Evolutionary conservation across 2,888 invertebrate species (phyloP), one percentile per base, ranked within the genome.

Genomic region (Ormyrus thymus): DNA sequence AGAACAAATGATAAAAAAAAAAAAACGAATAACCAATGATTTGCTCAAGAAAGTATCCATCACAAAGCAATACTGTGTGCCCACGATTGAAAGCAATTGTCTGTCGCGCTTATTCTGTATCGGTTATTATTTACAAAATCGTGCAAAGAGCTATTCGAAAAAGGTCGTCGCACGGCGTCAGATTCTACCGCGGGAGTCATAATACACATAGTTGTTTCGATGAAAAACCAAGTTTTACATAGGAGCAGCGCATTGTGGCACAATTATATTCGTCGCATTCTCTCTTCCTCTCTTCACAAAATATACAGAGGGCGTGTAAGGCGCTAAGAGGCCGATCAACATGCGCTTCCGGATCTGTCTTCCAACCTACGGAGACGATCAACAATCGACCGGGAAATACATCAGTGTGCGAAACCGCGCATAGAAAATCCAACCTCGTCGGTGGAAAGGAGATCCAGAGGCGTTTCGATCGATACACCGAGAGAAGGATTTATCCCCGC

Each of bases 181-280:
- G 80, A 80, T 77, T 80, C 80, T 77, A 77, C 76, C 55, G 62
- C 64, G 53, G 11, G 65, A 69, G 46, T 7, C 29, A 29, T 29
- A 29, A 29, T 29, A 29, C 29, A 29, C 4, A 29, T 29, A 58
- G n/a, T 55, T 29, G 48, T 10, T n/a, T 59, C 11, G 11, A 66
- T 51, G 71, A 65, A 62, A 56, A 62, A 68, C 29, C n/a, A 66
- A 72, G 48, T 51, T 59, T 66, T 45, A 29, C 29, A 48, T 78
- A 55, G 55, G 51, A 71, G 55, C 69, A 72, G 50, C 71, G 64
- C 70, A 53, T 78, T 72, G 62, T 78, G 75, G 70, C 80, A 66
- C 74, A 71, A 62, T 78, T 59, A 62, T 53, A 66, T 69, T 75
- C 46, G n/a, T 73, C 62, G 61, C 65, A 56, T 46, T 64, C 58